phyloP scores from a whole-genome alignment of 2,113 vertebrate genomes.

The Butorides virescens region DNA sequence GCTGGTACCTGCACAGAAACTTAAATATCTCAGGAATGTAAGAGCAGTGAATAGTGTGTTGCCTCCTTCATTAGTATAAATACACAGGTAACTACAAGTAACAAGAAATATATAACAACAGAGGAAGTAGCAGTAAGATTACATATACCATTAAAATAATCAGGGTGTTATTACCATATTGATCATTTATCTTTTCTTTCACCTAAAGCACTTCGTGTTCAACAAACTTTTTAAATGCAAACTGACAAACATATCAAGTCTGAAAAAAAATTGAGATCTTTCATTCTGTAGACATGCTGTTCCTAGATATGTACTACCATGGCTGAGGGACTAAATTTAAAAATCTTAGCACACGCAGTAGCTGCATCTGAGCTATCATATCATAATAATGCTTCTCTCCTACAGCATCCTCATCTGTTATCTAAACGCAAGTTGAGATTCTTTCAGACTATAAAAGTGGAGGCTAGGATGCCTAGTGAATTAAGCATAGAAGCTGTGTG shows the following conservation, averaged over 20 bases:
- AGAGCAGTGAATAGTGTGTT: background rate
- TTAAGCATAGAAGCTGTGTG: background rate
- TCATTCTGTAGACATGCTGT: background rate
- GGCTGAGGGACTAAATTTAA: constrained; percentile 25
- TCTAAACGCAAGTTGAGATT: constrained; percentile 14
- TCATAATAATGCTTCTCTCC: constrained; percentile 23
- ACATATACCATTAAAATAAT: constrained; percentile 11
- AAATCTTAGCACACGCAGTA: background rate
- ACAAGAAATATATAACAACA: constrained; percentile 22
- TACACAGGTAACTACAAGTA: constrained; percentile 42
- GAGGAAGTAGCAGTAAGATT: background rate
- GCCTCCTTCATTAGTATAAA: constrained; percentile 46
- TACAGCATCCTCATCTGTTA: constrained; percentile 40
- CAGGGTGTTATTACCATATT: background rate
- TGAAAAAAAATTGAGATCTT: background rate
- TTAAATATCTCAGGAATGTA: constrained; percentile 56
- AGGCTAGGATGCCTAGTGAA: constrained; percentile 11
- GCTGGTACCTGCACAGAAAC: constrained; percentile 75
- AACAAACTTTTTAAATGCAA: background rate
- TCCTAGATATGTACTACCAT: background rate
- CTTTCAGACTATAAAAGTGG: constrained; percentile 2
- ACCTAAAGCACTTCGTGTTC: background rate
- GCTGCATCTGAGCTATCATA: background rate
- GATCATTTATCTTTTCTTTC: background rate
- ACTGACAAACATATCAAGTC: background rate